These are phyloP conservation scores for Sarcophaga carnaria DNA, from an alignment of 2,888 invertebrate genomes.

Conservation along the genomic window DNA sequence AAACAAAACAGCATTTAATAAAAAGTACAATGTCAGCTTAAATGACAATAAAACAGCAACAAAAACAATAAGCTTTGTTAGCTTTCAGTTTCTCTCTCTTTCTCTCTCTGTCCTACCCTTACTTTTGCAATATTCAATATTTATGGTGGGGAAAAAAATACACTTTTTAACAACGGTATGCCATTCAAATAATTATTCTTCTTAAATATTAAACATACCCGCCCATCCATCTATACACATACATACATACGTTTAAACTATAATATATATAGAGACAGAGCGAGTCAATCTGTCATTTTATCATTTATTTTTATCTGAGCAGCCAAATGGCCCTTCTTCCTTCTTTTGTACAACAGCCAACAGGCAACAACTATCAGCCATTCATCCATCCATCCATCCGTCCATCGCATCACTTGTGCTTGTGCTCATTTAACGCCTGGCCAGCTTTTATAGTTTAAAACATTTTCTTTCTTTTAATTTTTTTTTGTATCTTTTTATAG, in stretches of 20 bases:
- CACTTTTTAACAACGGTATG: neutral
- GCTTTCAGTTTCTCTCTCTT: no score
- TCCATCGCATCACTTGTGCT: neutral
- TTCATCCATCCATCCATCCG: neutral
- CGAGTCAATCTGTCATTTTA: neutral
- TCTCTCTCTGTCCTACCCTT: neutral
- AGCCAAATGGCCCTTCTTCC: neutral
- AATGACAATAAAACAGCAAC: neutral
- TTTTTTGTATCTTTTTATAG: neutral
- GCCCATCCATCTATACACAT: neutral
- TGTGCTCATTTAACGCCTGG: constrained; percentile 54
- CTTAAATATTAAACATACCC: neutral
- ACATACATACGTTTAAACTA: neutral
- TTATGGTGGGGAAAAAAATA: neutral
- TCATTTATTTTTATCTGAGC: neutral
- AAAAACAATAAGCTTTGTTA: neutral
- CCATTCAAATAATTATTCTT: constrained; percentile 1
- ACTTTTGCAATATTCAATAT: neutral
- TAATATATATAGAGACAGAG: no score
- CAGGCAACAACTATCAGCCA: neutral
- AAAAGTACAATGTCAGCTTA: constrained; percentile 14
- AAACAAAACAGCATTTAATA: neutral
- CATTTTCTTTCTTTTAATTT: neutral
- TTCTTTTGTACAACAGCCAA: neutral
- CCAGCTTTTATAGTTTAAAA: constrained; percentile 30